These are phyloP conservation scores for Drosophila falleni DNA, from an alignment of 2,888 invertebrate genomes.

Conservation along the genomic window DNA sequence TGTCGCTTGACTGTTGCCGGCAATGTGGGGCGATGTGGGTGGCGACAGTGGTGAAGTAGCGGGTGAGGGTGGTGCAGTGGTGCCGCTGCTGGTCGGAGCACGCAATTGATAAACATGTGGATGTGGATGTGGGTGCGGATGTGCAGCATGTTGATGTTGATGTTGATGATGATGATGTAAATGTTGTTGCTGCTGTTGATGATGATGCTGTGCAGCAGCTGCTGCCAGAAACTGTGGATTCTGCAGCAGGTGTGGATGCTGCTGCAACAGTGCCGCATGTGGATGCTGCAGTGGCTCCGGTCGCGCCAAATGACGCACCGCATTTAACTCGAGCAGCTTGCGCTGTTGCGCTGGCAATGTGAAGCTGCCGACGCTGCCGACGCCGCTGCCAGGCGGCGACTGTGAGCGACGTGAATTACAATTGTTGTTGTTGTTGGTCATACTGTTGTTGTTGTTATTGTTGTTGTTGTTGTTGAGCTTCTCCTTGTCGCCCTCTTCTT, in stretches of 20 bases:
- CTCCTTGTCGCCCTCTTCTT: constrained; percentile 61
- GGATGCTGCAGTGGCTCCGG: constrained; percentile 84
- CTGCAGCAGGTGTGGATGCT: constrained; percentile 82
- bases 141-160: constrained; percentile 45
- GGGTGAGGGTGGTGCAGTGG: constrained; percentile 73
- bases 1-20: constrained; percentile 59
- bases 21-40: constrained; percentile 79
- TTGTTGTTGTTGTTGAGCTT: constrained; percentile 63
- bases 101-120: constrained; percentile 77
- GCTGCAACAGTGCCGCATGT: constrained; percentile 80
- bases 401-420: constrained; percentile 60
- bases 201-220: constrained; percentile 79
- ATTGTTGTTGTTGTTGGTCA: constrained; percentile 45
- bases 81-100: constrained; percentile 46
- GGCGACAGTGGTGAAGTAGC: constrained; percentile 81
- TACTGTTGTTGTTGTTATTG: constrained; percentile 55
- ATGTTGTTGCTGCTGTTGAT: constrained; percentile 69
- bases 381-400: constrained; percentile 53
- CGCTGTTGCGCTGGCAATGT: constrained; percentile 70
- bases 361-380: constrained; percentile 37
- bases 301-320: constrained; percentile 77
- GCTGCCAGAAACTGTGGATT: constrained; percentile 83
- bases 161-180: constrained; percentile 59
- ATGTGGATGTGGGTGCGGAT: constrained; percentile 44
- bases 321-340: constrained; percentile 79